Conservation (phyloP, 2,113 vertebrate genomes). For the Sinocyclocheilus grahami region DNA sequence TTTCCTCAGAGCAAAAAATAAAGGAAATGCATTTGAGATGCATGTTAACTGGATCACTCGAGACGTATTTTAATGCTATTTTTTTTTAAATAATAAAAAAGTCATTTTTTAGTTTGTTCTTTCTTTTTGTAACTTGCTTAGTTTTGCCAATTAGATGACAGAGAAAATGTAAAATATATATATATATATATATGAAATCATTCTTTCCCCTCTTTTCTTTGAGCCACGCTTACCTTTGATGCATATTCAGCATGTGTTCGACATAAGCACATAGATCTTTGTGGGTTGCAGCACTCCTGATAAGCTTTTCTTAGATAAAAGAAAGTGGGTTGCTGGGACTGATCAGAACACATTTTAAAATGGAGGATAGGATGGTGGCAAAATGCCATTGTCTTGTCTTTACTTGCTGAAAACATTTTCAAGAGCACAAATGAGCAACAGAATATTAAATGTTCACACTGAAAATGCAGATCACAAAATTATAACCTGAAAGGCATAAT, state of each 20-base stretch:
- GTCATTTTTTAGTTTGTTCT: background rate
- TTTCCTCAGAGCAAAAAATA: no score
- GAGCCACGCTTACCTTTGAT: background rate
- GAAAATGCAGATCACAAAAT: no score
- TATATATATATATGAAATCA: background rate
- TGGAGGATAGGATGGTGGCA: background rate
- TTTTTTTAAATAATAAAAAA: no score
- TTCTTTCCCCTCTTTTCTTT: background rate
- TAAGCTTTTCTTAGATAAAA: background rate
- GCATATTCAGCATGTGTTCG: background rate
- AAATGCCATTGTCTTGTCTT: background rate
- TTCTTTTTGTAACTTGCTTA: background rate
- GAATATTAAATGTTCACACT: background rate
- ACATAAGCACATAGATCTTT: background rate
- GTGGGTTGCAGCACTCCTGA: background rate
- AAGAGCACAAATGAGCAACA: background rate
- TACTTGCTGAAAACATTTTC: background rate
- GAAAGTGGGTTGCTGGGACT: background rate
- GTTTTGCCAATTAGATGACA: background rate
- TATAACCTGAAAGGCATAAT: no score
- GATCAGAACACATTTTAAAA: background rate
- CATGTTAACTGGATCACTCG: background rate
- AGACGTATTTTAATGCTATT: background rate
- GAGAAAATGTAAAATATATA: background rate
- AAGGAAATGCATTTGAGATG: background rate